Conservation (phyloP, 2,888 invertebrate species). For the Gasteruption jaculator region DNA sequence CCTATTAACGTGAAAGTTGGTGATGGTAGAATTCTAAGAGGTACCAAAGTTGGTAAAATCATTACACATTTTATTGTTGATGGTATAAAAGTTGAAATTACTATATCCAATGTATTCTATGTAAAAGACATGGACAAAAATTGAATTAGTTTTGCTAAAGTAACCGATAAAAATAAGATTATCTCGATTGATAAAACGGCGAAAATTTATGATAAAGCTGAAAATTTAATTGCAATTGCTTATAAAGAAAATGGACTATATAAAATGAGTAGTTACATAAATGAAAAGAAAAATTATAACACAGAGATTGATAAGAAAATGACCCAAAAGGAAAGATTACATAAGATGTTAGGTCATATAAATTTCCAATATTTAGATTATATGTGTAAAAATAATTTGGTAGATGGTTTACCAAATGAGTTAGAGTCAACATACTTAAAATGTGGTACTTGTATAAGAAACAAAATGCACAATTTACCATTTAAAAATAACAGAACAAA, state of each 20-base stretch:
- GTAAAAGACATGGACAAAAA: too few species aligned
- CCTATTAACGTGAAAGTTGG: constrained; percentile 19
- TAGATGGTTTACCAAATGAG: constrained; percentile 7
- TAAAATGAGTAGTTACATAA: not conserved
- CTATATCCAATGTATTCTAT: too few species aligned
- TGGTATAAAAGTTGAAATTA: constrained; percentile 2
- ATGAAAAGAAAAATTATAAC: not conserved
- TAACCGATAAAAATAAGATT: too few species aligned
- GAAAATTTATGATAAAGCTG: too few species aligned
- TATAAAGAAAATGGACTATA: too few species aligned
- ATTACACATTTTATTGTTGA: constrained; percentile 10
- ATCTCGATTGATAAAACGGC: too few species aligned
- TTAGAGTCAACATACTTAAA: constrained; percentile 2
- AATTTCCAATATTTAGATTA: constrained; percentile 8
- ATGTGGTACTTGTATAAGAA: constrained; percentile 6
- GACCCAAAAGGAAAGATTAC: constrained; percentile 2
- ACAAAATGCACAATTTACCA: constrained; percentile 9
- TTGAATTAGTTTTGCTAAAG: too few species aligned
- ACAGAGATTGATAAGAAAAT: not conserved
- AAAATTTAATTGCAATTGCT: too few species aligned
- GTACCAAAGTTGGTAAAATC: constrained; percentile 15
- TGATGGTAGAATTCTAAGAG: constrained; percentile 15
- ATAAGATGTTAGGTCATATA: constrained; percentile 6
- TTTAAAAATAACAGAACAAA: constrained; percentile 7
- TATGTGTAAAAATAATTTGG: constrained; percentile 3